Base-by-base conservation (phyloP, 2,888 invertebrate genomes). In the Hedychridium roseum region DNA sequence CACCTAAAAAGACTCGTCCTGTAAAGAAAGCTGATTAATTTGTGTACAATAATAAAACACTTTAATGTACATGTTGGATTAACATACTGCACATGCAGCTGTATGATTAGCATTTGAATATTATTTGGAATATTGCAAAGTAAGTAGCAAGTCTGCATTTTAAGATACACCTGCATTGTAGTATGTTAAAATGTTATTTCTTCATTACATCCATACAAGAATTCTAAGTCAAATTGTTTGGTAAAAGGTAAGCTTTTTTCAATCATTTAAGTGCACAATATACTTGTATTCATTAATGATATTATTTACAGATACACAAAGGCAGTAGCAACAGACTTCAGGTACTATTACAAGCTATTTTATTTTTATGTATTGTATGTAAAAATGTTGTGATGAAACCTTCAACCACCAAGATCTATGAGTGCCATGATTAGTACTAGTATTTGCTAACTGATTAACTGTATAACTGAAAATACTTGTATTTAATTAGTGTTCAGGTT, bases 21-120 rank as follows among this genome's bases (percentile, higher is more conserved):
- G 82, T 87, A 39, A 91, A 92, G 80, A 92, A 92, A 82, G 80
- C 89, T 60, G 92, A 92, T 84, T 92, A 90, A 88, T 68, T 79
- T 79, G 45, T 67, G 54, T 51, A 59, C 37, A 56, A 58, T 42
- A 74, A 72, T 71, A 72, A 73, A 64, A 50, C 23, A 32, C 54
- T 55, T 54, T 55, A 48, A 56, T 37, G 40, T 58, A 55, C 51
- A 30, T 43, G 40, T 11, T 16, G 5, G 23, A 6, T 5, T 6
- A 23, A 23, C 9, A 23, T 9, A 23, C 9, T 9, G 5, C 5
- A 6, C 5, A 23, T 5, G 23, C 23, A 23, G 9, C 9, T 6
- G 9, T 23, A 9, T 23, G 5, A 23, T 23, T 23, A 23, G 5
- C 5, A 9, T 23, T 23, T 6, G 23, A 23, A 23, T 6, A 6